Conservation (phyloP, 2,797 vertebrate genomes). For the Nothura maculosa region DNA sequence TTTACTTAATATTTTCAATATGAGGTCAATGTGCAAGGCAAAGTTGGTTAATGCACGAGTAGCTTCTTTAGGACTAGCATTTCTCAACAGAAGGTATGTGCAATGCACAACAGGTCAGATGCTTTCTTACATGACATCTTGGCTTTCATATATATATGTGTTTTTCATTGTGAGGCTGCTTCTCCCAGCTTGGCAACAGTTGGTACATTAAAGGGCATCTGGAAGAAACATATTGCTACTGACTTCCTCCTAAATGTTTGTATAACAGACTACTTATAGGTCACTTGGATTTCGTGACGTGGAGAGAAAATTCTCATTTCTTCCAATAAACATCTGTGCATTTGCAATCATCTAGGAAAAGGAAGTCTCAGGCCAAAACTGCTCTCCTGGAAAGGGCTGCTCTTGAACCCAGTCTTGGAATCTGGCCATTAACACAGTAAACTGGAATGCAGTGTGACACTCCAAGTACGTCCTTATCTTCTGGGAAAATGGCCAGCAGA, state of each 20-base stretch:
- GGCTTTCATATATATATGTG: not conserved
- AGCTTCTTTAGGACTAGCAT: not conserved
- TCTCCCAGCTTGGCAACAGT: not conserved
- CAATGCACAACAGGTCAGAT: not conserved
- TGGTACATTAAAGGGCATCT: not conserved
- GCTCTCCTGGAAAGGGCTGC: not conserved
- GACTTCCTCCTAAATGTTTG: not conserved
- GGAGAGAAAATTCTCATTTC: not conserved
- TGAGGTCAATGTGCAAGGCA: not conserved
- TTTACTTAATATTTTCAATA: not conserved
- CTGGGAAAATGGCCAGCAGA: not conserved
- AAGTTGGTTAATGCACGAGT: not conserved
- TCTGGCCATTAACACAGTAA: not conserved
- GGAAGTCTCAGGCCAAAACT: not conserved
- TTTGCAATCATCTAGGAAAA: not conserved
- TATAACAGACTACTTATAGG: not conserved
- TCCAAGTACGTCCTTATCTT: not conserved
- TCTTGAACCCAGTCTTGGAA: not conserved
- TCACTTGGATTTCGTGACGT: not conserved
- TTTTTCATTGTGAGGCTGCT: not conserved
- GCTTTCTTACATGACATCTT: not conserved
- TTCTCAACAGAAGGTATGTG: not conserved
- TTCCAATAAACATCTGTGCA: not conserved
- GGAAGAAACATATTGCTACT: not conserved
- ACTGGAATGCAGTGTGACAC: not conserved